Evolutionary conservation across 2,113 vertebrate species (phyloP).

Genomic region (Tychaedon coryphoeus): DNA sequence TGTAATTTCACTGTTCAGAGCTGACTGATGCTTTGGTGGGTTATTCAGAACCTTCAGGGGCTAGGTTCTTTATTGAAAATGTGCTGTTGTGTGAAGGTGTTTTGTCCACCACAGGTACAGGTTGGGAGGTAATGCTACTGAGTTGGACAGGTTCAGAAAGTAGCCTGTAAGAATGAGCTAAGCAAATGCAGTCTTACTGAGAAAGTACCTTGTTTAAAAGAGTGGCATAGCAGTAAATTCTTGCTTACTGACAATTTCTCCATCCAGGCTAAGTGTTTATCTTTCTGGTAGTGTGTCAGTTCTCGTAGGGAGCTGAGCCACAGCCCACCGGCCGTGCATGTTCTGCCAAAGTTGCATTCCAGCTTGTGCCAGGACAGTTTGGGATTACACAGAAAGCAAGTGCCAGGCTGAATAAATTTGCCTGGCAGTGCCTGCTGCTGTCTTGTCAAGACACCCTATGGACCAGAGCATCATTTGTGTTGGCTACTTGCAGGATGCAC

Average conservation of each 20-base stretch:
- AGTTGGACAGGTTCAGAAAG: background rate
- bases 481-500: background rate
- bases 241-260: background rate
- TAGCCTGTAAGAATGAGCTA: background rate
- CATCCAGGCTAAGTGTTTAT: background rate
- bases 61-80: background rate
- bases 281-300: background rate
- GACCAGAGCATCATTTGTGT: background rate
- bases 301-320: background rate
- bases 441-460: background rate
- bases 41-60: background rate
- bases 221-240: background rate
- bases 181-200: background rate
- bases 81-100: background rate
- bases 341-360: background rate
- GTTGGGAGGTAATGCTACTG: background rate
- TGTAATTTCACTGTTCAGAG: background rate
- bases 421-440: background rate
- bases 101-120: background rate
- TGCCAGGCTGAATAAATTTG: background rate
- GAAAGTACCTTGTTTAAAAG: background rate
- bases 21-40: background rate
- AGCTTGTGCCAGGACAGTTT: background rate
- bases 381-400: background rate
- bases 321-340: background rate